Percentiles rank a stretch among this genome's conserved stretches.
Conservation (phyloP, 2,888 invertebrate species). For the Erebia epiphron region DNA sequence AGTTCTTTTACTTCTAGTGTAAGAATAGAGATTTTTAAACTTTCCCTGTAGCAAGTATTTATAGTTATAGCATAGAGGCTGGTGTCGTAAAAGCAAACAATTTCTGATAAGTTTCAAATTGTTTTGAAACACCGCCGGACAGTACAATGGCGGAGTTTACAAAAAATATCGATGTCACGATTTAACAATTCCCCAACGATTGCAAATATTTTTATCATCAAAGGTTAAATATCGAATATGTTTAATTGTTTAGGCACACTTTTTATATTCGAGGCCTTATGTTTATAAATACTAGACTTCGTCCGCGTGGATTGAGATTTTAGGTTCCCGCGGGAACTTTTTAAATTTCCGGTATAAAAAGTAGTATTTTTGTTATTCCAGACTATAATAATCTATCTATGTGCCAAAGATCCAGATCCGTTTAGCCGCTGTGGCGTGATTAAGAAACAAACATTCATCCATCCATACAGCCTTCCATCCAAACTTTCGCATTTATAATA, state of each 20-base stretch:
- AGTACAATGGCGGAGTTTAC: not conserved
- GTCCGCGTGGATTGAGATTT: not conserved
- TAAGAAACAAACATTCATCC: too few relatives aligned
- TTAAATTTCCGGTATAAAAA: too few relatives aligned
- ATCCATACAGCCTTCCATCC: too few relatives aligned
- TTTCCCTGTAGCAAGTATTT: not conserved
- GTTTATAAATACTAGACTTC: not conserved
- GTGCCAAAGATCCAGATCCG: too few relatives aligned
- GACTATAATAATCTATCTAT: too few relatives aligned
- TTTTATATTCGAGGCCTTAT: not conserved
- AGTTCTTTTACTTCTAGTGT: too few relatives aligned
- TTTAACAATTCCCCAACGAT: not conserved
- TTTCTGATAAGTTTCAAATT: constrained; percentile 9
- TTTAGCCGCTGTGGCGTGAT: too few relatives aligned
- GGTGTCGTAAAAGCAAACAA: constrained; percentile 15
- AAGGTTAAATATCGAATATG: not conserved
- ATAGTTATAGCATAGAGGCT: not conserved
- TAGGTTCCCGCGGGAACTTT: too few relatives aligned
- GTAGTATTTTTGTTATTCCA: too few relatives aligned
- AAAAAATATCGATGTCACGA: constrained; percentile 21
- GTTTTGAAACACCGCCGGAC: constrained; percentile 16
- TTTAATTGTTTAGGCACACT: not conserved
- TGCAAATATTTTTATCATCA: constrained; percentile 6
- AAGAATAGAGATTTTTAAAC: too few relatives aligned
- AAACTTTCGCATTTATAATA: too few relatives aligned